Conservation (phyloP, 2,797 vertebrate species). For the Rhadinocentrus ornatus region DNA sequence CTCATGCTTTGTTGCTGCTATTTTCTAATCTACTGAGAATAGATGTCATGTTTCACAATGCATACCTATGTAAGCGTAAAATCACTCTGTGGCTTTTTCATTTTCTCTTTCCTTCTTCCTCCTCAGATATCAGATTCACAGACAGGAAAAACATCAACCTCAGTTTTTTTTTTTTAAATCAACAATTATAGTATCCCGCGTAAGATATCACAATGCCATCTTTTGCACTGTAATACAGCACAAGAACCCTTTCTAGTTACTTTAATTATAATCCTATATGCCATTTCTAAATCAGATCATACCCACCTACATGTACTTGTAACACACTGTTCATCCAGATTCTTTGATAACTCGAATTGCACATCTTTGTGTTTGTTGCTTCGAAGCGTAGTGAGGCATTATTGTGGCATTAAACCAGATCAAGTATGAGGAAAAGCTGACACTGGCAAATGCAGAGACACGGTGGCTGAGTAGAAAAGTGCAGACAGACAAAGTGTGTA, state of each 20-base stretch:
- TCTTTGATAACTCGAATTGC: not conserved
- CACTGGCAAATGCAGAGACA: not conserved
- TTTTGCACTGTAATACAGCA: not conserved
- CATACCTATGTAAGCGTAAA: not conserved
- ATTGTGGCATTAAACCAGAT: constrained; percentile 21
- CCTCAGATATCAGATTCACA: not conserved
- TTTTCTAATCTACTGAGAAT: not conserved
- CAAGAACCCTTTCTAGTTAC: not conserved
- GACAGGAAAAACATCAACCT: not conserved
- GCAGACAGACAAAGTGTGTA: constrained; percentile 42
- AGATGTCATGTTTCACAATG: not conserved
- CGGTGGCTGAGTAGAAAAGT: constrained; percentile 13
- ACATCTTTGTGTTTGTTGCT: constrained; percentile 1
- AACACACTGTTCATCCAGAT: not conserved
- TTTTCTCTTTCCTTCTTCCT: constrained; percentile 45
- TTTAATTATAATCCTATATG: not conserved
- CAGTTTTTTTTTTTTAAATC: not conserved
- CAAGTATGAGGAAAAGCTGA: constrained; percentile 57
- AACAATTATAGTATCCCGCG: not conserved
- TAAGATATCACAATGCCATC: not conserved
- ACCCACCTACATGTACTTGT: not conserved
- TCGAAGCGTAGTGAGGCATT: constrained; percentile 10
- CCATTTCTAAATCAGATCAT: constrained; percentile 6
- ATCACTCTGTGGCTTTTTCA: not conserved
- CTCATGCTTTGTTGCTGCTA: not conserved